A percentile compares a stretch with the other conserved stretches of the same genome.
These are phyloP conservation scores for Orthonychiurus folsomi DNA, from an alignment of 2,888 invertebrate genomes.

Conservation along the genomic window DNA sequence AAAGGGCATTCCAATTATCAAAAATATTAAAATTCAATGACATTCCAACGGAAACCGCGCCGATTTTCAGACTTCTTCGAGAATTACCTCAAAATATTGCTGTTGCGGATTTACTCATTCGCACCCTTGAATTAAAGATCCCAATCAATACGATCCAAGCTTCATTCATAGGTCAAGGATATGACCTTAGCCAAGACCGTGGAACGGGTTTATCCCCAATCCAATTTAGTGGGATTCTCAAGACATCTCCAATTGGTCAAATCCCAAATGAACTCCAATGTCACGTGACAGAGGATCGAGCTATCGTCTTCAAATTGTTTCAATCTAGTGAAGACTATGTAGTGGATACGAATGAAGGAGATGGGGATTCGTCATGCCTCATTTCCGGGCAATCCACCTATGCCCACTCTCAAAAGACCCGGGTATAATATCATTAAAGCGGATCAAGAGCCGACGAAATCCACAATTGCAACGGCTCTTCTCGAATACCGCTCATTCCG, in stretches of 20 bases:
- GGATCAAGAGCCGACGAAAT: slow-evolving; percentile 26
- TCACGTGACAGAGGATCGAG: slow-evolving; percentile 25
- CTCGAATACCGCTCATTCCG: slow-evolving; percentile 27
- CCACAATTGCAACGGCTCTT: slow-evolving; percentile 20
- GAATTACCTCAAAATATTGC: slow-evolving; percentile 30
- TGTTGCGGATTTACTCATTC: slow-evolving; percentile 27
- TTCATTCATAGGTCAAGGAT: slow-evolving; percentile 28
- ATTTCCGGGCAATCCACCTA: slow-evolving; percentile 12
- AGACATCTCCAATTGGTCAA: slow-evolving; percentile 24
- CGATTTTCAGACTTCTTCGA: slow-evolving; percentile 18
- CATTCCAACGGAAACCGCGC: slow-evolving; percentile 20
- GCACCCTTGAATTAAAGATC: slow-evolving; percentile 25
- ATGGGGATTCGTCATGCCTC: slow-evolving; percentile 21
- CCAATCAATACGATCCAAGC: slow-evolving; percentile 21
- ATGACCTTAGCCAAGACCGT: slow-evolving; percentile 22
- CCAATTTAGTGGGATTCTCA: slow-evolving; percentile 16
- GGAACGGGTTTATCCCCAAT: slow-evolving; percentile 26
- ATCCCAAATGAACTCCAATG: slow-evolving; percentile 27
- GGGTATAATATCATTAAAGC: slow-evolving; percentile 27
- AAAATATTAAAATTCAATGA: slow-evolving; percentile 21
- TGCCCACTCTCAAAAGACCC: slow-evolving; percentile 10
- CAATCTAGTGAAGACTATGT: slow-evolving; percentile 24
- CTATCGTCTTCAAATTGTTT: slow-evolving; percentile 30
- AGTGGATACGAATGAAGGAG: slow-evolving; percentile 26
- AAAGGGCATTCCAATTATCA: slow-evolving; percentile 24